Evolutionary conservation across 1,140 invertebrate genomes (phyloP).

Genomic region (Drosophila ercepeae): DNA sequence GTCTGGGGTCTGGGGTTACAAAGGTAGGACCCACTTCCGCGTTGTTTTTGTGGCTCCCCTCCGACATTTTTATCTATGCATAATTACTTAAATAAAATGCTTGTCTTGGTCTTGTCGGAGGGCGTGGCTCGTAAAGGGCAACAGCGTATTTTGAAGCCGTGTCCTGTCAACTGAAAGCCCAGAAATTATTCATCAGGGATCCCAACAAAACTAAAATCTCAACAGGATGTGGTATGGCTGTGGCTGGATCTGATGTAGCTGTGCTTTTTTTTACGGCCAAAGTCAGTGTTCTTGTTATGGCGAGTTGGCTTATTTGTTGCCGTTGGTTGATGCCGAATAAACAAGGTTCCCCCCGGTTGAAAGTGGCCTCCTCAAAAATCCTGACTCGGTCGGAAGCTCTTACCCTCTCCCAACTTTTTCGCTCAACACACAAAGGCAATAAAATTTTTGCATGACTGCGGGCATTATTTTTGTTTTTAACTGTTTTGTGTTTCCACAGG

Average conservation of each 20-base stretch:
- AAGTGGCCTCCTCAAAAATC: constrained; percentile 33
- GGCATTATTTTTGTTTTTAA: constrained; percentile 70
- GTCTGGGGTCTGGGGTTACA: constrained; percentile 11
- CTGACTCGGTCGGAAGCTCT: constrained; percentile 48
- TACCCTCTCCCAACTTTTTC: not conserved
- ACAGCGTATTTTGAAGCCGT: constrained; percentile 3
- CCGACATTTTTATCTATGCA: constrained; percentile 48
- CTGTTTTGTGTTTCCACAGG: constrained; percentile 40
- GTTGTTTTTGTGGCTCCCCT: constrained; percentile 2
- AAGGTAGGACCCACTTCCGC: constrained; percentile 26
- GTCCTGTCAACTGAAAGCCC: constrained; percentile 24
- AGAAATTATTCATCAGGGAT: constrained; percentile 19
- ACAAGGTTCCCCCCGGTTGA: constrained; percentile 39
- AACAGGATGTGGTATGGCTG: constrained; percentile 32
- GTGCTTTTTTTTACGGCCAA: constrained; percentile 9
- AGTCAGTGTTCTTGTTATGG: constrained; percentile 47
- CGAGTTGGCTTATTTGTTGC: constrained; percentile 58
- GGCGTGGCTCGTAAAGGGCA: constrained; percentile 8
- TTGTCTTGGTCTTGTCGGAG: constrained; percentile 24
- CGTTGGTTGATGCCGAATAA: constrained; percentile 46
- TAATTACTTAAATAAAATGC: constrained; percentile 71
- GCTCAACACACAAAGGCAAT: constrained; percentile 44
- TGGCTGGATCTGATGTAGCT: constrained; percentile 17
- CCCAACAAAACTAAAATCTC: constrained; percentile 24
- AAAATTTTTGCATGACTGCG: constrained; percentile 71